Percentiles rank a stretch among this genome's conserved stretches.
Conservation (phyloP, 2,113 vertebrate species). For the Laticauda colubrina region DNA sequence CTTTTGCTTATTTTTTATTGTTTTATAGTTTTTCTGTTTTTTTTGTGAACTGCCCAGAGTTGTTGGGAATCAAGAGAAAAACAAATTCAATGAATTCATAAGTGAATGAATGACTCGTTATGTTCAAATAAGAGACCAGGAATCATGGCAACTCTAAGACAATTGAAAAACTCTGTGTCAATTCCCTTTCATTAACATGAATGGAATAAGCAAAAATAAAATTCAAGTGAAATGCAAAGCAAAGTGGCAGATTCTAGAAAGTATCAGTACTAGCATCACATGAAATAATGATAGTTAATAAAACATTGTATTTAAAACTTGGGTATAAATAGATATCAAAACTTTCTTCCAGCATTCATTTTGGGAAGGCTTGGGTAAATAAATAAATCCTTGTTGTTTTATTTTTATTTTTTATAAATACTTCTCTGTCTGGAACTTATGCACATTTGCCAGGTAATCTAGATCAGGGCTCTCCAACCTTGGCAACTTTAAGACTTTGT, state of each 20-base stretch:
- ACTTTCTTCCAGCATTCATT: neutral
- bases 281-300: neutral
- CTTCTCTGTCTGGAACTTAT: neutral
- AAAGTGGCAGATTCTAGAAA: neutral
- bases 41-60: neutral
- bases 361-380: neutral
- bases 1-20: neutral
- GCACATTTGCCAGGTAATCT: slow-evolving; percentile 1
- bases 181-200: neutral
- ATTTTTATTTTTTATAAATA: neutral
- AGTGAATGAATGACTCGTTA: neutral
- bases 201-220: neutral
- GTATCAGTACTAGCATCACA: neutral
- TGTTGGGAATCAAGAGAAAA: neutral
- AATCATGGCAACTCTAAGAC: neutral
- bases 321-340: neutral
- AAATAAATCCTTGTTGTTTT: neutral
- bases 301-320: neutral
- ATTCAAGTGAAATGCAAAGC: neutral
- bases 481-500: too few relatives aligned
- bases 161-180: neutral
- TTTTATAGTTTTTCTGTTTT: neutral
- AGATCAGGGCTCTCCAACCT: too few relatives aligned
- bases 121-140: neutral
- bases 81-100: neutral